Conservation (phyloP, 2,797 vertebrate species). For the Sebastes hubbsi region DNA sequence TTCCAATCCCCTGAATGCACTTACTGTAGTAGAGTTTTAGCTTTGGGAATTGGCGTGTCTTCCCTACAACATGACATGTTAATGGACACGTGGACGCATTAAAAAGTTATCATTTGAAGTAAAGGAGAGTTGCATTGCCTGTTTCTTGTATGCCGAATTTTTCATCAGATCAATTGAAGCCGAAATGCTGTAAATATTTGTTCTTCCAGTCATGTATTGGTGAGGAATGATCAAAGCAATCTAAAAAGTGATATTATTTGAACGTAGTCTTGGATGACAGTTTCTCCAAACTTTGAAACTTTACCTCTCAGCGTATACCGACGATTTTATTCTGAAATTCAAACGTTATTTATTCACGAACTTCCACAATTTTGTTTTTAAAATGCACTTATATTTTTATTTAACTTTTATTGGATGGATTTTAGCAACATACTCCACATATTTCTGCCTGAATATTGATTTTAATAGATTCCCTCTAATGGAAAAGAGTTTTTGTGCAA, state of each 20-base stretch:
- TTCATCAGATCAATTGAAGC: accelerated
- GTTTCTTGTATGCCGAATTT: neutral
- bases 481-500: neutral
- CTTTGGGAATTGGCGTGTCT: neutral
- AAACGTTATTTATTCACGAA: neutral
- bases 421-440: neutral
- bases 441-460: neutral
- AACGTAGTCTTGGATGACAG: neutral
- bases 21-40: accelerated
- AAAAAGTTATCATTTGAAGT: neutral
- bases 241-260: neutral
- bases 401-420: neutral
- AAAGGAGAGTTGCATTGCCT: accelerated
- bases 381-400: neutral
- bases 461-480: neutral
- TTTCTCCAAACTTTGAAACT: neutral
- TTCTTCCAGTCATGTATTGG: accelerated
- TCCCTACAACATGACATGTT: accelerated
- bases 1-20: accelerated
- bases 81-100: neutral
- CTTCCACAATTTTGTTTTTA: neutral
- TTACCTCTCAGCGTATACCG: too few relatives aligned
- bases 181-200: accelerated
- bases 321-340: neutral
- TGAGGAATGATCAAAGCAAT: accelerated